phyloP scores from a whole-genome alignment of 2,888 invertebrate genomes.

The Limnephilus marmoratus region DNA sequence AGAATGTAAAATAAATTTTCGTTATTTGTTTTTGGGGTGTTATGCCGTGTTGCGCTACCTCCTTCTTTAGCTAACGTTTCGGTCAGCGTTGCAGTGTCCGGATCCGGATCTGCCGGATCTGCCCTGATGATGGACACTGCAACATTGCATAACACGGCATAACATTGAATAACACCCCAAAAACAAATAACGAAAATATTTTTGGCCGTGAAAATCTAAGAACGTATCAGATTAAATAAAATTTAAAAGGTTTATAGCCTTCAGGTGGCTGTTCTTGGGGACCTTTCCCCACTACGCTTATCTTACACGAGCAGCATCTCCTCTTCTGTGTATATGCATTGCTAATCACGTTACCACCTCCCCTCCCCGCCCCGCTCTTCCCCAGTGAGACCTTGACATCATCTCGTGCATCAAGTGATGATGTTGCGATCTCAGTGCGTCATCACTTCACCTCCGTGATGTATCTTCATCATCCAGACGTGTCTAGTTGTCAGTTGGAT shows the following conservation, averaged over 20 bases:
- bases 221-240: too few relatives aligned
- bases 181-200: too few relatives aligned
- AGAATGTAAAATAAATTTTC: too few relatives aligned
- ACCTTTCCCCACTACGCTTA: not conserved
- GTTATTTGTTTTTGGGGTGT: too few relatives aligned
- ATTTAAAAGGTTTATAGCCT: not conserved
- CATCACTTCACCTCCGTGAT: slow-evolving; percentile 7
- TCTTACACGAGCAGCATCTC: not conserved
- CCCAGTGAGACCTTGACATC: not conserved
- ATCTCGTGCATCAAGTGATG: not conserved
- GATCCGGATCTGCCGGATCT: too few relatives aligned
- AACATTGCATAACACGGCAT: too few relatives aligned
- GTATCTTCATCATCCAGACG: not conserved
- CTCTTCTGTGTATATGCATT: not conserved
- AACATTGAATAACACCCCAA: too few relatives aligned
- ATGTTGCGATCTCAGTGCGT: not conserved
- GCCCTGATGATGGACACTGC: too few relatives aligned
- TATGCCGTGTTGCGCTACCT: too few relatives aligned
- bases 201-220: too few relatives aligned
- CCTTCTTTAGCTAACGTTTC: too few relatives aligned
- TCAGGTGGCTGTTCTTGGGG: not conserved
- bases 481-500: slow-evolving; percentile 3
- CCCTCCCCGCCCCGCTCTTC: not conserved
- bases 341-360: not conserved
- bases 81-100: too few relatives aligned